Evolutionary conservation across 2,888 invertebrate species (phyloP).

Genomic region (Augiades crinisus): DNA sequence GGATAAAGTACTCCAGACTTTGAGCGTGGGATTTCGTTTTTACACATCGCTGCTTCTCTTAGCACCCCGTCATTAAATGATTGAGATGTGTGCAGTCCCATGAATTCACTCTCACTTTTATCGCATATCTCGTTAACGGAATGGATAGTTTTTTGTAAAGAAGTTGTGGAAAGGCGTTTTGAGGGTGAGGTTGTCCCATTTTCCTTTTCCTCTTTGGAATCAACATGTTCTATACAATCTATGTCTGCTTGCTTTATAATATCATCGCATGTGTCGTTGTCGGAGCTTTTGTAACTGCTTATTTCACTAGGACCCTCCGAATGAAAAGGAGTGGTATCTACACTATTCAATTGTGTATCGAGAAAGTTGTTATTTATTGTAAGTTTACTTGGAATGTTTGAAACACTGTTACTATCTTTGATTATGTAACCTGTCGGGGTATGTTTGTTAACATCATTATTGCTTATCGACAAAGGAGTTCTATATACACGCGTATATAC

Average conservation of each 20-base stretch:
- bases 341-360: constrained; percentile 57
- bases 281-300: constrained; percentile 78
- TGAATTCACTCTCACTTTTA: constrained; percentile 35
- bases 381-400: constrained; percentile 73
- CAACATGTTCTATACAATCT: constrained; percentile 37
- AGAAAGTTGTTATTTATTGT: constrained; percentile 53
- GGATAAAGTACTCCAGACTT: constrained; percentile 64
- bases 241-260: constrained; percentile 42
- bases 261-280: constrained; percentile 67
- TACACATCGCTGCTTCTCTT: constrained; percentile 43
- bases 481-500: constrained; percentile 69
- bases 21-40: constrained; percentile 55
- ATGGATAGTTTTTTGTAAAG: constrained; percentile 47
- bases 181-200: constrained; percentile 39
- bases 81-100: constrained; percentile 63
- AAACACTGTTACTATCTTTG: constrained; percentile 51
- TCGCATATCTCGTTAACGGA: constrained; percentile 30
- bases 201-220: constrained; percentile 19
- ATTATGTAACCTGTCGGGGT: constrained; percentile 42
- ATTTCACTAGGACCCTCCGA: constrained; percentile 67
- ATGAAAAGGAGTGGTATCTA: constrained; percentile 60
- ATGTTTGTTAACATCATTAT: constrained; percentile 35
- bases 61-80: constrained; percentile 60
- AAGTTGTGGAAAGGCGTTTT: constrained; percentile 45
- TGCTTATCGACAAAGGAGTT: constrained; percentile 37